Conservation (phyloP, 1,140 invertebrate species). For the Sminthurinus signatus region DNA sequence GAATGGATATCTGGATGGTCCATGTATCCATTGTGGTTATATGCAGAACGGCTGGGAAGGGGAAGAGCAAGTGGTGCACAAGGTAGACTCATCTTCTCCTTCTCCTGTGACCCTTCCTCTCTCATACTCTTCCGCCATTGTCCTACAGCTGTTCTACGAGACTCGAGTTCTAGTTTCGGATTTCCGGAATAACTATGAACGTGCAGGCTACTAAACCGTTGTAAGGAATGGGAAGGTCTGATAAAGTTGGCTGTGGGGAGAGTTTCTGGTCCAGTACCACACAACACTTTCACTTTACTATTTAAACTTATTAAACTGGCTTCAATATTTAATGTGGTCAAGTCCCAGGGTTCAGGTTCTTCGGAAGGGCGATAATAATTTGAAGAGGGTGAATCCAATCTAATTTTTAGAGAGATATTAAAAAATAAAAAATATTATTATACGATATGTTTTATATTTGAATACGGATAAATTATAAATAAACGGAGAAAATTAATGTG, state of each 20-base stretch:
- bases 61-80: background rate
- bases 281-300: constrained; percentile 30
- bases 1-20: no score
- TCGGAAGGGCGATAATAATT: constrained; percentile 76
- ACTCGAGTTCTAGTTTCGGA: constrained; percentile 1
- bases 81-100: background rate
- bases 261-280: constrained; percentile 31
- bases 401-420: no score
- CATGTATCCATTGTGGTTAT: no score
- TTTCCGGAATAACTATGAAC: background rate
- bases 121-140: constrained; percentile 23
- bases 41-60: background rate
- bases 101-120: constrained; percentile 10
- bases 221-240: background rate
- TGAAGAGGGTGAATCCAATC: constrained; percentile 67
- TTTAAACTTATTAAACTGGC: constrained; percentile 39
- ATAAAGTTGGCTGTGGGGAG: constrained; percentile 16
- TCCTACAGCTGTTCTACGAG: background rate
- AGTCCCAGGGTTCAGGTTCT: constrained; percentile 79
- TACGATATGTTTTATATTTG: no score
- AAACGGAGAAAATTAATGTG: no score
- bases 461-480: no score
- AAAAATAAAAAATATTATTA: no score
- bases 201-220: background rate
- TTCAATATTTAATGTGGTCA: constrained; percentile 81